These are phyloP conservation scores for Thalassoma bifasciatum DNA, from an alignment of 2,113 vertebrate genomes.

Conservation along the genomic window DNA sequence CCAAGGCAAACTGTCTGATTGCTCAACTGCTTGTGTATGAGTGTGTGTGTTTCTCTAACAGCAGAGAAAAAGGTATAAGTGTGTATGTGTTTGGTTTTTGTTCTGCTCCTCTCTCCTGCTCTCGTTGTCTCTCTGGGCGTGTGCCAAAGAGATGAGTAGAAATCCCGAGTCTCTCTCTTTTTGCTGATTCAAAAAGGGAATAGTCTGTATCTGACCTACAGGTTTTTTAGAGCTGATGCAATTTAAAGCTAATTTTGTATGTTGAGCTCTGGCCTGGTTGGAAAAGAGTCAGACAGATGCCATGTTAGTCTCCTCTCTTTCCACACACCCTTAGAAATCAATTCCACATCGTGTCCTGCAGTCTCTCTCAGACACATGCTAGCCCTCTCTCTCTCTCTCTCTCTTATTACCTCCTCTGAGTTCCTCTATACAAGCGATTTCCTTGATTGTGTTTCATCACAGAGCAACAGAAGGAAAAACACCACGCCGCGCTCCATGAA, in stretches of 20 bases:
- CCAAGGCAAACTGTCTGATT: background rate
- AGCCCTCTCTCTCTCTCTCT: background rate
- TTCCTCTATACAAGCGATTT: constrained; percentile 42
- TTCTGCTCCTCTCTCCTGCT: background rate
- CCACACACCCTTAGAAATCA: constrained; percentile 17
- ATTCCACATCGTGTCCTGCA: constrained; percentile 14
- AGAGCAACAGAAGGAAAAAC: constrained; percentile 41
- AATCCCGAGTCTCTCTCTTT: no score
- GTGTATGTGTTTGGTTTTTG: constrained; percentile 23
- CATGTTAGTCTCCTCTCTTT: background rate
- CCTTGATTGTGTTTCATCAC: constrained; percentile 62
- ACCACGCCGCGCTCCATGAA: constrained; percentile 7
- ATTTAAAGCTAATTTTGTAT: constrained; percentile 8
- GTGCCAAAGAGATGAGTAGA: no score
- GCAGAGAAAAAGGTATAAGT: constrained; percentile 7
- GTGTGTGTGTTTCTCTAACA: constrained; percentile 6
- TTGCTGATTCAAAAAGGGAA: no score
- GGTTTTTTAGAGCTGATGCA: background rate
- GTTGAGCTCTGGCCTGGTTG: constrained; percentile 12
- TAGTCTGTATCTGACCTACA: no score
- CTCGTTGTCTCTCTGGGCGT: no score
- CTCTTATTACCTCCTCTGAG: constrained; percentile 32
- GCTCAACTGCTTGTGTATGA: background rate
- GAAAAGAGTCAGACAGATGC: constrained; percentile 12
- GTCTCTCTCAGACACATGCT: constrained; percentile 6